Evolutionary conservation across 2,888 invertebrate genomes (phyloP).

Genomic region (Nymphalis polychloros): DNA sequence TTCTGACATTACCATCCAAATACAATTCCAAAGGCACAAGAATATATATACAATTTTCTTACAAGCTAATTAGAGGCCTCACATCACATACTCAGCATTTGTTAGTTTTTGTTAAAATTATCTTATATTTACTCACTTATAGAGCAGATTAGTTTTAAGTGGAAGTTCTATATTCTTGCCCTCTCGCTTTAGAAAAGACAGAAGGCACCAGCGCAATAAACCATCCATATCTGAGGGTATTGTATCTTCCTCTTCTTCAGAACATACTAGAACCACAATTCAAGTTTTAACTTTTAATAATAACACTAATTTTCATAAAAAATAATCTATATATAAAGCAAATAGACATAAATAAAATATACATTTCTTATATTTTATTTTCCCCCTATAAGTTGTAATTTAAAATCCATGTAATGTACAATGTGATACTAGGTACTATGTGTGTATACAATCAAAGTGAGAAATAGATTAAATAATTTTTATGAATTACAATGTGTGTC

Average conservation of each 20-base stretch:
- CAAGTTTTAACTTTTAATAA: background rate
- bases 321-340: too few species aligned
- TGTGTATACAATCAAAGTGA: too few species aligned
- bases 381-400: too few species aligned
- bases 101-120: background rate
- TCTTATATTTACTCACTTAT: slow-evolving; percentile 75
- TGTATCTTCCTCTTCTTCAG: slow-evolving; percentile 43
- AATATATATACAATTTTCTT: background rate
- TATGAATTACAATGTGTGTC: background rate
- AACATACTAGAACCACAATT: slow-evolving; percentile 46
- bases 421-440: too few species aligned
- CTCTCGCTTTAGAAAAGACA: slow-evolving; percentile 88
- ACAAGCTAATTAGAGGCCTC: background rate
- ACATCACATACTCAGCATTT: background rate
- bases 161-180: slow-evolving; percentile 88
- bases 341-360: too few species aligned
- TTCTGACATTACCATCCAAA: too few species aligned
- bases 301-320: too few species aligned
- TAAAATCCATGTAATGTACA: too few species aligned
- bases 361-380: too few species aligned
- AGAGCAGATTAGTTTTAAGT: slow-evolving; percentile 90
- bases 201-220: slow-evolving; percentile 87
- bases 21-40: too few species aligned
- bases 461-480: too few species aligned
- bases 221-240: slow-evolving; percentile 85